These are phyloP conservation scores for Phyllostomus hastatus DNA, from an alignment of 2,113 vertebrate genomes.

Conservation along the genomic window DNA sequence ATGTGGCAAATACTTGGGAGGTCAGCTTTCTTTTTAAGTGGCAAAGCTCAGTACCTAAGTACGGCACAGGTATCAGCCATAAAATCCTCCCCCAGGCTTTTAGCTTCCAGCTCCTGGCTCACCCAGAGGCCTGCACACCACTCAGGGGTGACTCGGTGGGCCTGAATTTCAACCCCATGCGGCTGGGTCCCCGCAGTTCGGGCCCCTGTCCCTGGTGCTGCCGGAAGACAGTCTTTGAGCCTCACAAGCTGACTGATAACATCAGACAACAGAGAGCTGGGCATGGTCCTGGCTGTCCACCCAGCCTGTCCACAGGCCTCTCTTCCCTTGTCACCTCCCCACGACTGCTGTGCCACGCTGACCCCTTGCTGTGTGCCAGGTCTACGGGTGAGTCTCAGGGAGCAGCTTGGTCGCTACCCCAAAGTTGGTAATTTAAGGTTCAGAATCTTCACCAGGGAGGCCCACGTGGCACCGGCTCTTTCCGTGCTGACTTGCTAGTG, in stretches of 20 bases:
- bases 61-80: not conserved
- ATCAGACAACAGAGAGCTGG: not conserved
- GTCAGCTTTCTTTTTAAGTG: not conserved
- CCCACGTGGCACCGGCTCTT: not conserved
- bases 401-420: rapidly evolving
- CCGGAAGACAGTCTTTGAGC: not conserved
- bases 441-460: not conserved
- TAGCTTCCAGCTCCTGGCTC: too few relatives aligned
- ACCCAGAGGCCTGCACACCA: not conserved
- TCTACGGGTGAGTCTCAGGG: not conserved
- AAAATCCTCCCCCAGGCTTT: not conserved
- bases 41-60: not conserved
- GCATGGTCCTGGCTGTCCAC: not conserved
- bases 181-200: not conserved
- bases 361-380: not conserved
- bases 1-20: too few relatives aligned
- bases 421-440: not conserved
- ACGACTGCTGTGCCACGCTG: not conserved
- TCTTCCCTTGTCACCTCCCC: too few relatives aligned
- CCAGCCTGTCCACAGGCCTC: not conserved
- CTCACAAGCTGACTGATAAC: not conserved
- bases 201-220: not conserved
- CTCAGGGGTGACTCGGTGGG: not conserved
- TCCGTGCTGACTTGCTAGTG: not conserved
- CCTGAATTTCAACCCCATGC: not conserved